Base-by-base conservation (phyloP, 2,797 vertebrate species). In the Peromyscus melanophrys region DNA sequence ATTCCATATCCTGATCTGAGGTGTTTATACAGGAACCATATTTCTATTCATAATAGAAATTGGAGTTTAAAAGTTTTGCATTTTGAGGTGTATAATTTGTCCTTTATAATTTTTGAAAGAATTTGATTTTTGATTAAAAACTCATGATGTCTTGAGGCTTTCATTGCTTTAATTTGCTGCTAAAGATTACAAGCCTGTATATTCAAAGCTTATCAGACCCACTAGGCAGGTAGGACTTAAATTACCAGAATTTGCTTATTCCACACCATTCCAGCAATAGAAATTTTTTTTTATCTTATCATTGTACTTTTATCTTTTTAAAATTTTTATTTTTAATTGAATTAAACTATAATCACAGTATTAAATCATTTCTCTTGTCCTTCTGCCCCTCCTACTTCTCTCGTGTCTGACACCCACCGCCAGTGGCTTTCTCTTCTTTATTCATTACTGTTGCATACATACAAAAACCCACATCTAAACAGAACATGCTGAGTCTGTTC, bases 71-170 rank as follows among this genome's bases (percentile, higher is more conserved):
- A 25, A 46, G 4, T 52, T 65, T 52, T 96, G 13, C 16, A 34
- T 73, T 49, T 96, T 49, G 7, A 34, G 81, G 12, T 37, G 37
- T n/a, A 14, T 59, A 89, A 81, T 82, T 89, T 57, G 3, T 80
- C 61, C 49, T n/a, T 76, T 49, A 37, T 29, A 23, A 40, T 65
- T 71, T 92, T 65, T 90, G 19, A 85, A 93, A 80, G 9, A 81
- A 82, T 84, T 69, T 77, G 40, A n/a, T 81, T 78, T 85, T 71
- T 77, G 0, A n/a, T 80, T 65, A 93, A 93, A 86, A 90, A 52
- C 31, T 91, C 29, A 65, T 1, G 37, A 2, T 46, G 27, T 40
- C 31, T 21, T 57, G 31, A 93, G 25, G 0, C 21, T 94, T 61
- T 83, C 19, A 40, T 57, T 88, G 4, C 76, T 77, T 46, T 40